phyloP scores from a whole-genome alignment of 1,140 invertebrate genomes.

The Gryllus bimaculatus region DNA sequence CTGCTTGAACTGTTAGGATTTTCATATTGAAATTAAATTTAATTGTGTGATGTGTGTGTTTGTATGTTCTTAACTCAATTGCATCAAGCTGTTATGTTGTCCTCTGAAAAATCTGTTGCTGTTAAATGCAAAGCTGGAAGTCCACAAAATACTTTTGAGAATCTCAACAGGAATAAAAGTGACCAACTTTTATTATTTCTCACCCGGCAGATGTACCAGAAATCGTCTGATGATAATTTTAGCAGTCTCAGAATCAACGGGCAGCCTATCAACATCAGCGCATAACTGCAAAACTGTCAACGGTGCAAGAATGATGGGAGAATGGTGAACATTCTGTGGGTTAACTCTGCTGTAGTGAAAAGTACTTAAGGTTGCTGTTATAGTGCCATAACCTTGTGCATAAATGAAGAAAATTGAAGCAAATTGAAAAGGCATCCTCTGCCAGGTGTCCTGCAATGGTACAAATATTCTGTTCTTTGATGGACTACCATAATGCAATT shows the following conservation, averaged over 20 bases:
- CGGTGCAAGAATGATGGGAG: neutral
- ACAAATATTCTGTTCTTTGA: neutral
- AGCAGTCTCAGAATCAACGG: slow-evolving; percentile 19
- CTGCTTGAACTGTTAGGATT: slow-evolving; percentile 1
- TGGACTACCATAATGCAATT: neutral
- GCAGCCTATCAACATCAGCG: slow-evolving; percentile 20
- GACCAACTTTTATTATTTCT: slow-evolving; percentile 11
- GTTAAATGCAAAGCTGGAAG: neutral
- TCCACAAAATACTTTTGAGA: neutral
- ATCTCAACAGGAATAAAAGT: neutral
- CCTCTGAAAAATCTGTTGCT: neutral
- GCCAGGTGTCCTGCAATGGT: neutral
- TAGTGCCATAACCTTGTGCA: neutral
- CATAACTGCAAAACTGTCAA: slow-evolving; percentile 7
- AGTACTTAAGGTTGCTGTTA: neutral
- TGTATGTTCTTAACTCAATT: neutral
- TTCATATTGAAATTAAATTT: neutral
- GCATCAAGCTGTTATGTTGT: slow-evolving; percentile 4
- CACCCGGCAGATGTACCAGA: slow-evolving; percentile 16
- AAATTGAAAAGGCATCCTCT: neutral
- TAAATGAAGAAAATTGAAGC: neutral
- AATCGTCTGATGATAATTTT: slow-evolving; percentile 17
- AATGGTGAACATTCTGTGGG: neutral
- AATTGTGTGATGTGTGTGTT: neutral
- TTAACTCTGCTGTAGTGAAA: neutral